A percentile compares a stretch with the other conserved stretches of the same genome.
phyloP scores from a whole-genome alignment of 2,797 vertebrate genomes.

The Sebastes trivittatus region DNA sequence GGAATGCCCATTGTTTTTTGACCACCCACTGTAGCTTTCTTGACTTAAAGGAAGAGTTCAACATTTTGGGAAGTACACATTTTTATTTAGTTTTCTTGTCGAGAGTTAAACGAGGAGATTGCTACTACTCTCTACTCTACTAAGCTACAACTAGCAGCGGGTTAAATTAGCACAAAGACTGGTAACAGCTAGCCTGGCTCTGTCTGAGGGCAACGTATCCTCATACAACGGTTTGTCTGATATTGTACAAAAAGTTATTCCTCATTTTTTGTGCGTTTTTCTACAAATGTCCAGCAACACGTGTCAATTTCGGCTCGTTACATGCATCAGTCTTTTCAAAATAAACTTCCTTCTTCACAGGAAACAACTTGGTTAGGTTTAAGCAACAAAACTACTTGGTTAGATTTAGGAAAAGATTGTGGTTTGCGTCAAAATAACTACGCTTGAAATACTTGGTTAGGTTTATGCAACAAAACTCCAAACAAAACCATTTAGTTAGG shows the following conservation, averaged over 20 bases:
- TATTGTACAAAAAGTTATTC: too few species aligned
- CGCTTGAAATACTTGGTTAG: too few species aligned
- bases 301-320: too few species aligned
- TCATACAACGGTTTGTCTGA: too few species aligned
- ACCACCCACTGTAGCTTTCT: slow-evolving; percentile 10
- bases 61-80: background rate
- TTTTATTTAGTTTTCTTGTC: background rate
- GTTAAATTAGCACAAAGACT: background rate
- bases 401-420: too few species aligned
- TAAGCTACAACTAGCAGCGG: background rate
- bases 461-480: too few species aligned
- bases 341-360: too few species aligned
- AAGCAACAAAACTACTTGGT: background rate
- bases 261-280: too few species aligned
- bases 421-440: too few species aligned
- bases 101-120: background rate
- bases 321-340: too few species aligned
- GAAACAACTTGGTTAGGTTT: background rate
- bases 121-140: background rate
- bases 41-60: background rate
- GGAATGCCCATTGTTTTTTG: background rate
- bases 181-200: background rate
- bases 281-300: too few species aligned
- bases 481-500: too few species aligned
- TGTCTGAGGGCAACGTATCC: background rate